Conservation (phyloP, 2,888 invertebrate genomes). For the Nebria brevicollis region DNA sequence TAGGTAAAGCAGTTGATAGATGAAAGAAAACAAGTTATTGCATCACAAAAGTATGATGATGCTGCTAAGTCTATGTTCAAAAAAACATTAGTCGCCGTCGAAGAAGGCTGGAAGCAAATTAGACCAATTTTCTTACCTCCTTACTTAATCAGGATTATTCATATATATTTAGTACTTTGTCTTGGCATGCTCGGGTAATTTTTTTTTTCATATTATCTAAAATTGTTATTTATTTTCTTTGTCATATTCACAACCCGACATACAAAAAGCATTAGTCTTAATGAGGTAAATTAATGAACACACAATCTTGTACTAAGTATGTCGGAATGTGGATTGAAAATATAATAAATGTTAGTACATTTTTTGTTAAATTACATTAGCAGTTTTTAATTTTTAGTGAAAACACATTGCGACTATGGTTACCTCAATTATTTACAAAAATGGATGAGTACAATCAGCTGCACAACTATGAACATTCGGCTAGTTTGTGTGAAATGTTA, state of each 20-base stretch:
- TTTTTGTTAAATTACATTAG: neutral
- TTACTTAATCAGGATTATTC: conserved; percentile 68
- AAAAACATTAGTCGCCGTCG: neutral
- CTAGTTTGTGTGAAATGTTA: conserved; percentile 63
- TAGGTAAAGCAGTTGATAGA: conserved; percentile 61
- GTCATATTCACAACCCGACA: neutral
- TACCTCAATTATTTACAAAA: conserved; percentile 85
- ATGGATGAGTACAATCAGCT: conserved; percentile 62
- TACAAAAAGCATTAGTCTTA: neutral
- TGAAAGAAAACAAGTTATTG: conserved; percentile 60
- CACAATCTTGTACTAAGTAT: neutral
- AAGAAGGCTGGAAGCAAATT: conserved; percentile 69
- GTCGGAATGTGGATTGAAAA: neutral
- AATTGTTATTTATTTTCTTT: too few relatives aligned
- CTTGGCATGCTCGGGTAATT: conserved; percentile 74
- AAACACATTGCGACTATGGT: conserved; percentile 86
- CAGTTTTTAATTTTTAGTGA: conserved; percentile 57
- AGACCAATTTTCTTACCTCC: conserved; percentile 74
- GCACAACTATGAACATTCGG: conserved; percentile 56
- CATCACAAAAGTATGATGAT: conserved; percentile 57
- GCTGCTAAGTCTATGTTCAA: conserved; percentile 51
- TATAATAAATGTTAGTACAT: neutral
- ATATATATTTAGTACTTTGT: conserved; percentile 74
- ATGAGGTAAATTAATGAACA: neutral
- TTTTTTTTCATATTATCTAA: neutral